phyloP scores from a whole-genome alignment of 92 coral and sea anemone species.

The Chrysogorgia sp. region DNA sequence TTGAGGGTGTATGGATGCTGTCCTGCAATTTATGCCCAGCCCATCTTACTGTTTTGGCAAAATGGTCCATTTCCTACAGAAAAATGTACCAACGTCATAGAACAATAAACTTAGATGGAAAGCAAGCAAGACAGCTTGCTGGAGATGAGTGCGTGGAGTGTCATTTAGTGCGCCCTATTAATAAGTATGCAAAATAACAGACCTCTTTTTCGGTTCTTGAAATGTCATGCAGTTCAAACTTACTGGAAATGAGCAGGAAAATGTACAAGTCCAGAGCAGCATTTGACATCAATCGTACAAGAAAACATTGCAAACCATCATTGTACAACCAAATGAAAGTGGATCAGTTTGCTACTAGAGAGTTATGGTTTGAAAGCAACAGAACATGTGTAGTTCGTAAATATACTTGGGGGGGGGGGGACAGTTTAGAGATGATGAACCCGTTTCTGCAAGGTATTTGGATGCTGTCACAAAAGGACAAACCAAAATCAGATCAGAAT shows the following conservation, averaged over 20 bases:
- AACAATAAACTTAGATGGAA: no score
- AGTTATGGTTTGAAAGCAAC: conserved; percentile 35
- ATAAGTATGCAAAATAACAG: conserved; percentile 43
- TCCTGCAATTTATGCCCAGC: conserved; percentile 9
- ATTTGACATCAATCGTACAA: conserved; percentile 54
- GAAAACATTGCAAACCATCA: conserved; percentile 51
- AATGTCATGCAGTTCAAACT: conserved; percentile 56
- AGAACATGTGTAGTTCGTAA: not conserved
- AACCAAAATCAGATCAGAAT: conserved; percentile 35
- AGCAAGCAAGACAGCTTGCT: no score
- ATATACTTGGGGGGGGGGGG: conserved; percentile 62
- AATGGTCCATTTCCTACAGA: not conserved
- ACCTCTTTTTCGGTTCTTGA: conserved; percentile 46
- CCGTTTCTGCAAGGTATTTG: conserved; percentile 41
- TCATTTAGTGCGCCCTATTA: conserved; percentile 49
- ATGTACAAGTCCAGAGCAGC: conserved; percentile 53
- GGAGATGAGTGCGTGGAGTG: conserved; percentile 60
- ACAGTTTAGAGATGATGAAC: conserved; percentile 39
- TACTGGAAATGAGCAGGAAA: conserved; percentile 44
- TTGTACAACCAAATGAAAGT: conserved; percentile 51
- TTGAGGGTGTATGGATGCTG: conserved; percentile 46
- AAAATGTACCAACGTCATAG: not conserved
- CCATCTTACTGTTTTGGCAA: not conserved
- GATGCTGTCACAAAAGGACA: conserved; percentile 49
- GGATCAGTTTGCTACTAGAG: conserved; percentile 49